Conservation (phyloP, 1,140 invertebrate genomes). For the Aphelinus atriplicis region DNA sequence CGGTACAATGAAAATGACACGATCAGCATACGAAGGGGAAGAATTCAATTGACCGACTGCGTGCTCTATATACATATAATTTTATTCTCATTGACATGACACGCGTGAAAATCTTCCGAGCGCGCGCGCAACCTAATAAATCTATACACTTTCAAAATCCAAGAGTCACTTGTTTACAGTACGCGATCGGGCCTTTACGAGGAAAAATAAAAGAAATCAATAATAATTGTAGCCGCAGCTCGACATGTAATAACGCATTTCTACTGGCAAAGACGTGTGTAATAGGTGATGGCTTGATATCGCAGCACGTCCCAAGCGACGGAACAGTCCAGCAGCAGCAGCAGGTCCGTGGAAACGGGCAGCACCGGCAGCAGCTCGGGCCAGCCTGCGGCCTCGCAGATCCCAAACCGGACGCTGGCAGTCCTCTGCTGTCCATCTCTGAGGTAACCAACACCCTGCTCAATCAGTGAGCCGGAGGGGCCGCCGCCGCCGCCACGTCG, state of each 20-base stretch:
- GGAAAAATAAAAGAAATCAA: too few relatives aligned
- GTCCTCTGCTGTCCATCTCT: slow-evolving; percentile 84
- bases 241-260: slow-evolving; percentile 15
- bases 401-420: slow-evolving; percentile 75
- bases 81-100: too few relatives aligned
- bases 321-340: slow-evolving; percentile 45
- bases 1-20: too few relatives aligned
- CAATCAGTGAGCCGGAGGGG: slow-evolving; percentile 69
- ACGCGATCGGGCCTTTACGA: too few relatives aligned
- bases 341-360: slow-evolving; percentile 48
- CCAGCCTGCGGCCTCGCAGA: slow-evolving; percentile 62
- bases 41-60: too few relatives aligned
- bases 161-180: too few relatives aligned
- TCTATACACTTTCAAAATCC: too few relatives aligned
- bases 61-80: too few relatives aligned
- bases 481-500: slow-evolving; percentile 23
- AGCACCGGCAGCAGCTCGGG: slow-evolving; percentile 54
- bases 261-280: slow-evolving; percentile 36
- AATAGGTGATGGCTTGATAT: slow-evolving; percentile 45
- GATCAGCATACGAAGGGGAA: too few relatives aligned
- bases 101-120: too few relatives aligned
- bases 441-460: slow-evolving; percentile 83
- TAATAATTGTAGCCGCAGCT: too few relatives aligned
- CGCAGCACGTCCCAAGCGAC: slow-evolving; percentile 54
- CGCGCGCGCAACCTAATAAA: too few relatives aligned